Evolutionary conservation across 2,113 vertebrate species (phyloP).

Genomic region (Carassius auratus): DNA sequence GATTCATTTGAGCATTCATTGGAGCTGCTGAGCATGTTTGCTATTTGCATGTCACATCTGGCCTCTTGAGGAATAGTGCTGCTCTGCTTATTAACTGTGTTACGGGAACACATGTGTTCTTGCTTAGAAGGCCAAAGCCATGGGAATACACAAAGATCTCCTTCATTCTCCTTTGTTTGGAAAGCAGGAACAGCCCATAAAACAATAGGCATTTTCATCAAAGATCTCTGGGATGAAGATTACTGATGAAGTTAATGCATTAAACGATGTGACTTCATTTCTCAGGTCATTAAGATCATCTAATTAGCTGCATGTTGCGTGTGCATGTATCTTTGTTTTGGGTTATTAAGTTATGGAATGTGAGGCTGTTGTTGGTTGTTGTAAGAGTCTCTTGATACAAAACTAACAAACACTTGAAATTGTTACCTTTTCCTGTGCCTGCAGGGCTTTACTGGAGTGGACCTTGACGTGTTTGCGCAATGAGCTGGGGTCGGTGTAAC

Average conservation of each 20-base stretch:
- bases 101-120: conserved; percentile 73
- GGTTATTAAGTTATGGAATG: conserved; percentile 2
- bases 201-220: conserved; percentile 73
- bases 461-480: conserved; percentile 75
- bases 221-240: conserved; percentile 64
- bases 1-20: conserved; percentile 17
- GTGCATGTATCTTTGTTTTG: not conserved
- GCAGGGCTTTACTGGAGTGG: conserved; percentile 68
- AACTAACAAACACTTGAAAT: conserved; percentile 8
- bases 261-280: conserved; percentile 28
- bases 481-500: conserved; percentile 53
- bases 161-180: conserved; percentile 66
- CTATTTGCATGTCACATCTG: conserved; percentile 63
- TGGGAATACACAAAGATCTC: conserved; percentile 67
- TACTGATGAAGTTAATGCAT: conserved; percentile 55
- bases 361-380: not conserved
- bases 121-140: conserved; percentile 70
- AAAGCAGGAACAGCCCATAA: conserved; percentile 73
- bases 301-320: not conserved
- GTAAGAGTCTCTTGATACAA: not conserved
- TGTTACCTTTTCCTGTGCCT: conserved; percentile 68
- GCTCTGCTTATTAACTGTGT: conserved; percentile 64
- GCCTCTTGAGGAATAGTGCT: conserved; percentile 61
- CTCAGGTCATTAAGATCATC: conserved; percentile 1
- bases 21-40: conserved; percentile 56